Base-by-base conservation (phyloP, 2,888 invertebrate species). In the Artemia sinica region DNA sequence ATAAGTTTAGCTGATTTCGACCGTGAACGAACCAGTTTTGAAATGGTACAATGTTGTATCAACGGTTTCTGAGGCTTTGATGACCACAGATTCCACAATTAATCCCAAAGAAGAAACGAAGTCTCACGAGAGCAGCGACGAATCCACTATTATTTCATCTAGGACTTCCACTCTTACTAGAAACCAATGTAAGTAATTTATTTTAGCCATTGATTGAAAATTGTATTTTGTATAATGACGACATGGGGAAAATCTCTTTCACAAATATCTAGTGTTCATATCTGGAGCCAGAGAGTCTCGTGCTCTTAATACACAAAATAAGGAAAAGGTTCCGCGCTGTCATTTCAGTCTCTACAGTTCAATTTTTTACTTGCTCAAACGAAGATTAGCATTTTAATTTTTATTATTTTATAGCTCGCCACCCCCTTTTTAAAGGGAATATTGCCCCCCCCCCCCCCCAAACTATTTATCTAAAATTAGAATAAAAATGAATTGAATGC, bases 1-100 rank as follows among this genome's bases (percentile, higher is more conserved):
- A 91, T 95, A 72, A 94, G 93, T 77, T 81, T 96, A 75, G 95
- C 95, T 66, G 94, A 95, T 79, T 95, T 93, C 78, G 89, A 89
- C 76, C 85, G 90, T 0, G 89, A 90, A 72, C 81, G 82, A 9
- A 85, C 87, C 65, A 86, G 88, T 14, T 14, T 83, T 85, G 49
- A 90, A 91, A 78, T 95, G 95, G 95, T 95, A 95, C 83, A 96
- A 95, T 77, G 88, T 95, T 72, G 83, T 95, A 69, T 72, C 49
- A 66, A 70, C 65, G 71, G 71, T 14, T 71, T 71, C 58, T 71
- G 72, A 8, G 70, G 65, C 70, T 14, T 65, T 58, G 69, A 72
- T 49, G 76, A 50, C 77, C 66, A 72, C 75, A n/a, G 75, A 75
- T 68, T 73, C 72, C 63, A 74, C 73, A 68, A 71, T 70, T 14